phyloP scores from a whole-genome alignment of 2,797 vertebrate species.

The Paedocypris micromegethes region DNA sequence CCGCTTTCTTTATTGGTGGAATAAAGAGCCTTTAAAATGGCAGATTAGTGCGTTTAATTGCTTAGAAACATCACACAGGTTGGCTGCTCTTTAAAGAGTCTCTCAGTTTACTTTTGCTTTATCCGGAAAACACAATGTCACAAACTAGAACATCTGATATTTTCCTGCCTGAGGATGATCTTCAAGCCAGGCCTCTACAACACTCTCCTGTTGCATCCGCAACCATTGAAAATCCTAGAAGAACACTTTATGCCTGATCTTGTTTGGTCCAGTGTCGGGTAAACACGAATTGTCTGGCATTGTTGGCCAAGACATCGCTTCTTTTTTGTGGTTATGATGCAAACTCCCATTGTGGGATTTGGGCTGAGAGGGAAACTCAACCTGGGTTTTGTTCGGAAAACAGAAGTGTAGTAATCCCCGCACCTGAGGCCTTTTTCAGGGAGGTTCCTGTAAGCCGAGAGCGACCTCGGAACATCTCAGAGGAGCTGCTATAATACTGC shows the following conservation, averaged over 20 bases:
- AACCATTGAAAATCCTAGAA: conserved; percentile 60
- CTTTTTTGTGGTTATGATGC: conserved; percentile 56
- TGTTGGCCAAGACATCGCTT: conserved; percentile 64
- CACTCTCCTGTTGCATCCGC: conserved; percentile 56
- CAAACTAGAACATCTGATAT: conserved; percentile 5
- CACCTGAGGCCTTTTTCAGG: conserved; percentile 63
- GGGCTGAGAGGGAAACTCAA: conserved; percentile 31
- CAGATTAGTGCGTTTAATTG: conserved; percentile 5
- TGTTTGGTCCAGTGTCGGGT: conserved; percentile 66
- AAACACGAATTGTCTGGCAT: conserved; percentile 69
- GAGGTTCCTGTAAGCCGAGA: conserved; percentile 57
- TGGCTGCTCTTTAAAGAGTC: neutral
- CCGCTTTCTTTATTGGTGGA: conserved; percentile 60
- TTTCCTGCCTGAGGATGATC: neutral
- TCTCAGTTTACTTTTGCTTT: neutral
- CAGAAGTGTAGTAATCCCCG: conserved; percentile 51
- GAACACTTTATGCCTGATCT: conserved; percentile 66
- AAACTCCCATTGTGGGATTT: conserved; percentile 65
- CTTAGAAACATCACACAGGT: neutral
- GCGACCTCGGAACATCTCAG: conserved; percentile 40
- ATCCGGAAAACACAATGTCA: neutral
- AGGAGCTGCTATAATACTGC: conserved; percentile 53
- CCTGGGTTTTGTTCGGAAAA: conserved; percentile 38
- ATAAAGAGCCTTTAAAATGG: conserved; percentile 5
- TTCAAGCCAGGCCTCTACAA: neutral